Evolutionary conservation across 2,113 vertebrate species (phyloP).

Genomic region (Camelus bactrianus): DNA sequence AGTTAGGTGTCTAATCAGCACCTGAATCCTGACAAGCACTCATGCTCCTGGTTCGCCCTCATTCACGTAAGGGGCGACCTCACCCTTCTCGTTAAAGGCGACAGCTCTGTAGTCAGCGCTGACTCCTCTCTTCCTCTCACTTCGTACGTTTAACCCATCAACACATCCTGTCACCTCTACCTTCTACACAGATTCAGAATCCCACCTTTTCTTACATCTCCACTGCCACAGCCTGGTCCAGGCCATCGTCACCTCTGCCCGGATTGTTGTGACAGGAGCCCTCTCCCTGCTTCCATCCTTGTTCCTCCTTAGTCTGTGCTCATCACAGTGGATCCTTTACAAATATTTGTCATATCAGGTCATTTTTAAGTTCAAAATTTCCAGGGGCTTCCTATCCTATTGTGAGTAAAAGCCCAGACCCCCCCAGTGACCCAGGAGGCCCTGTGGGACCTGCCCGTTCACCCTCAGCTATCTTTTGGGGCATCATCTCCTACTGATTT

Average conservation of each 20-base stretch:
- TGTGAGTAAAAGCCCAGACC: background rate
- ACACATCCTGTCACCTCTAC: background rate
- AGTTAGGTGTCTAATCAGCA: background rate
- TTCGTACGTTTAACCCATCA: background rate
- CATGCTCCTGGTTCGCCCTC: background rate
- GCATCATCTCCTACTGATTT: background rate
- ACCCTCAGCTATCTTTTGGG: background rate
- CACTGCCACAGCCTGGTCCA: too few species aligned
- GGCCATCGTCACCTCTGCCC: background rate
- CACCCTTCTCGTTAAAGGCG: background rate
- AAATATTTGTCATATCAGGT: background rate
- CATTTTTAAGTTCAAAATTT: background rate
- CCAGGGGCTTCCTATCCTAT: background rate
- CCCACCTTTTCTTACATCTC: too few species aligned
- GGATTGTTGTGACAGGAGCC: background rate
- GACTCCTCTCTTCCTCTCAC: background rate
- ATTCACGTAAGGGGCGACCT: background rate
- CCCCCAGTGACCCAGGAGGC: rapidly evolving
- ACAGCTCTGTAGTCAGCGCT: background rate
- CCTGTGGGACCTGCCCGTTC: background rate
- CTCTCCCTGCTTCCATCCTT: background rate
- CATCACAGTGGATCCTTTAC: background rate
- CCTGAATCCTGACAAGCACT: background rate
- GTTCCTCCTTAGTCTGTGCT: background rate
- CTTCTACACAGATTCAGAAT: background rate